Base-by-base conservation (phyloP, 2,888 invertebrate genomes). In the Pediacus dermestoides region DNA sequence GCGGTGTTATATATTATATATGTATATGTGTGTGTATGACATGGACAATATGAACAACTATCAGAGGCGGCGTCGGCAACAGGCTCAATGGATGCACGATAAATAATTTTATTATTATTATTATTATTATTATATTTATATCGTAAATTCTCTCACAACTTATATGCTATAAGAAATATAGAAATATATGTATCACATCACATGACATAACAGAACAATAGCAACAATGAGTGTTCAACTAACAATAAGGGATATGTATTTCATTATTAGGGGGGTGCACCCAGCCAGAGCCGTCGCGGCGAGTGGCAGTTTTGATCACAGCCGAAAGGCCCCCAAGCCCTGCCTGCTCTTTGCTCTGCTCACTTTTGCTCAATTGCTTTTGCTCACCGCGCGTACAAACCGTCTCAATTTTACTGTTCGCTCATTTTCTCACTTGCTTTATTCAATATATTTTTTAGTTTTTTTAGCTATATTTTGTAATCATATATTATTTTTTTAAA, bases 211-310 rank as follows among this genome's bases (percentile, higher is more conserved):
- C 70, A 70, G 68, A 70, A 70, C 67, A 70, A 69, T 69, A 67
- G 64, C 65, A 68, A 68, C 67, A 70, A 68, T 28, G 64, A 64
- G 66, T 63, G 61, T 61, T 64, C 53, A 68, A 68, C 66, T 70
- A 70, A 70, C 70, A 70, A 70, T 68, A 68, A 67, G 66, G 68
- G 70, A 70, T 70, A 70, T 70, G 70, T 70, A 70, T 70, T 64
- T 68, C 55, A 61, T 68, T 69, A 68, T 68, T 66, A 61, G 58
- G 57, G 59, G 54, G 52, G 57, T 52, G 52, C 52, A 50, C 44
- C 49, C 42, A 48, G 46, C 48, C 42, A 36, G 39, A 33, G 47
- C 47, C 54, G 56, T 50, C 52, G 48, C 48, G 54, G 50, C 55
- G 48, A 60, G 59, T 66, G 68, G 67, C 67, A 67, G 66, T 67